Evolutionary conservation across 2,888 invertebrate genomes (phyloP).

Genomic region (Erynnis tages): DNA sequence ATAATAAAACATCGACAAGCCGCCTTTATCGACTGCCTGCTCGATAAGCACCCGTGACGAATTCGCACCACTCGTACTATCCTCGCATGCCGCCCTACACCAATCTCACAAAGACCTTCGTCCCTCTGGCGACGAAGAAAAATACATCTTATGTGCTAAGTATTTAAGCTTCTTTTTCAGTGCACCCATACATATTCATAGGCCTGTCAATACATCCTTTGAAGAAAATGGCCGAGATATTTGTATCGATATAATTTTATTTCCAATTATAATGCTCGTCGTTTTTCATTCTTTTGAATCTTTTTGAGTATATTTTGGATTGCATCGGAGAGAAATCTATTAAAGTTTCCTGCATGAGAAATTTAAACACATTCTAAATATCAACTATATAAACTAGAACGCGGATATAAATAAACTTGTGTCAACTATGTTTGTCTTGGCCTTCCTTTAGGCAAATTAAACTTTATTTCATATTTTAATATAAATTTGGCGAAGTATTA

Average conservation of each 20-base stretch:
- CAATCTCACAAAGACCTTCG: slow-evolving; percentile 36
- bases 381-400: neutral
- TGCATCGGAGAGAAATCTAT: slow-evolving; percentile 15
- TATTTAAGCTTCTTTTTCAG: slow-evolving; percentile 35
- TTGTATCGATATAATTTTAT: slow-evolving; percentile 70
- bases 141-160: slow-evolving; percentile 17
- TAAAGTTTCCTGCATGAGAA: neutral
- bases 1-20: slow-evolving; percentile 72
- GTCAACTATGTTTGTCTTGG: too few relatives aligned
- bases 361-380: slow-evolving; percentile 9
- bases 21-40: slow-evolving; percentile 73
- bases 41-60: slow-evolving; percentile 80
- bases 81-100: slow-evolving; percentile 41
- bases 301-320: slow-evolving; percentile 22
- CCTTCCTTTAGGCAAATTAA: too few relatives aligned
- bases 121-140: neutral
- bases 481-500: too few relatives aligned
- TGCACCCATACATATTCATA: neutral
- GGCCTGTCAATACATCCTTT: slow-evolving; percentile 30
- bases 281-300: slow-evolving; percentile 14
- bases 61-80: slow-evolving; percentile 69
- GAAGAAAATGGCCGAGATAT: slow-evolving; percentile 60
- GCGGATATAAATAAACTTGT: too few relatives aligned
- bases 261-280: slow-evolving; percentile 64
- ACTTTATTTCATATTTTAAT: too few relatives aligned